Conservation (phyloP, 2,113 vertebrate species). For the Probosciger aterrimus region DNA sequence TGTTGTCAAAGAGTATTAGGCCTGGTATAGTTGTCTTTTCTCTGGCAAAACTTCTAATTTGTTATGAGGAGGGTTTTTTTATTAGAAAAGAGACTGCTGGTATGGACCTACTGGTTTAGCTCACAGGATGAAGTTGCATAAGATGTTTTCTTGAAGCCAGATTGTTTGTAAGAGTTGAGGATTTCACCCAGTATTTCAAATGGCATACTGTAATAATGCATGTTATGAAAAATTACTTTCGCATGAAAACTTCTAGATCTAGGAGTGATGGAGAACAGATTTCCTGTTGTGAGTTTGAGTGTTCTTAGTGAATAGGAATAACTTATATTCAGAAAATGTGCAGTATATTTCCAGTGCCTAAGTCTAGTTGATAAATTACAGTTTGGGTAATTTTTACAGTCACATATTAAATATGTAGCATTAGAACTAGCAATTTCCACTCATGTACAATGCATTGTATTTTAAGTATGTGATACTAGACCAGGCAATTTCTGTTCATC, state of each 20-base stretch:
- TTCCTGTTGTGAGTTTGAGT: background rate
- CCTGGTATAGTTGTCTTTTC: background rate
- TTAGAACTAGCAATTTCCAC: background rate
- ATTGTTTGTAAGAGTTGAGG: background rate
- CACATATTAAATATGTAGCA: background rate
- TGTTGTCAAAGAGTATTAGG: background rate
- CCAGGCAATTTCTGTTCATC: background rate
- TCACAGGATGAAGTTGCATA: background rate
- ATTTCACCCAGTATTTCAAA: background rate
- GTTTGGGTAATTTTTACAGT: background rate
- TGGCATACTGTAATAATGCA: background rate
- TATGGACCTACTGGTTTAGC: background rate
- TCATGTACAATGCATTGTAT: background rate
- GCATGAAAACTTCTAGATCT: background rate
- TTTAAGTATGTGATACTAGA: background rate
- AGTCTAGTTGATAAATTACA: background rate
- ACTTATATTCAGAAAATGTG: background rate
- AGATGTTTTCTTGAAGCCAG: background rate
- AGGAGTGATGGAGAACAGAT: background rate
- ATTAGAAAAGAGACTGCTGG: background rate
- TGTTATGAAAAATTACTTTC: background rate
- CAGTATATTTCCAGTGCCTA: background rate
- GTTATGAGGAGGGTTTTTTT: background rate
- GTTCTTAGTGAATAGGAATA: background rate
- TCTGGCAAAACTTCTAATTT: background rate